Conservation (phyloP, 2,888 invertebrate genomes). For the Biston stratarius region DNA sequence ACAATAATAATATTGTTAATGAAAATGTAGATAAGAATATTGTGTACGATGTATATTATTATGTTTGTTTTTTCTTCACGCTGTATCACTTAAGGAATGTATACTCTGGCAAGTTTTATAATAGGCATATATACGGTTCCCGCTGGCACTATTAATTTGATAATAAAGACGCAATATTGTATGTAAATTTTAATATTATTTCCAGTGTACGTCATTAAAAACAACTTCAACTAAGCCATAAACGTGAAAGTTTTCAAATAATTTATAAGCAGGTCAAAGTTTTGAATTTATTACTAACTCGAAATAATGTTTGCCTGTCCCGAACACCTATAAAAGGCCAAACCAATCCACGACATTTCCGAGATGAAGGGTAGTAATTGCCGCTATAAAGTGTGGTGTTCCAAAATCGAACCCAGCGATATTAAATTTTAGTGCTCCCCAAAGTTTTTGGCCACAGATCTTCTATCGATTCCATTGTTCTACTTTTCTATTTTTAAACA, state of each 20-base stretch:
- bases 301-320: conserved; percentile 64
- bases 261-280: conserved; percentile 42
- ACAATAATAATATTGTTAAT: too few relatives aligned
- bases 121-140: too few relatives aligned
- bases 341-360: conserved; percentile 77
- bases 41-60: too few relatives aligned
- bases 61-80: too few relatives aligned
- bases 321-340: conserved; percentile 75
- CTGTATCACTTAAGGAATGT: too few relatives aligned
- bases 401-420: conserved; percentile 68
- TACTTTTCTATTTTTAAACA: conserved; percentile 69
- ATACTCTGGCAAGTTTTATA: too few relatives aligned
- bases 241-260: conserved; percentile 30
- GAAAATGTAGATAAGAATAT: too few relatives aligned
- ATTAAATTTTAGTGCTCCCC: conserved; percentile 79
- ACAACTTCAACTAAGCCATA: conserved; percentile 3
- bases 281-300: conserved; percentile 43
- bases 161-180: too few relatives aligned
- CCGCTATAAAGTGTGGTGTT: conserved; percentile 79
- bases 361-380: conserved; percentile 82
- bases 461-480: conserved; percentile 66
- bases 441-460: conserved; percentile 72
- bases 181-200: not conserved
- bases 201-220: not conserved
- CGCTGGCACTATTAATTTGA: too few relatives aligned